These are phyloP conservation scores for Brotula barbata DNA, from an alignment of 2,797 vertebrate species.

Conservation along the genomic window DNA sequence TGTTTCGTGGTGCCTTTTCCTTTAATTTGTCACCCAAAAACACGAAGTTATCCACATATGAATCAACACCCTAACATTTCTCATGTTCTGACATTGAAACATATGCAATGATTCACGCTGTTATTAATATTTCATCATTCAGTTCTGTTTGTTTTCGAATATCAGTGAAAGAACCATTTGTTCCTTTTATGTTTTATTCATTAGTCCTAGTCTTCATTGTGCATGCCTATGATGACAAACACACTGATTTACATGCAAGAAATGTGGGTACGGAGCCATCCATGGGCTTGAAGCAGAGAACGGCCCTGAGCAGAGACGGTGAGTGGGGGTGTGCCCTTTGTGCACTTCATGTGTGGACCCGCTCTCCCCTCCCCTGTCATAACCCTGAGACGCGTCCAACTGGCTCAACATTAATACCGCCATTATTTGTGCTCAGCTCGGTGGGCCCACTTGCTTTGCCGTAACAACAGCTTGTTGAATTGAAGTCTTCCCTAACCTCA, in stretches of 20 bases:
- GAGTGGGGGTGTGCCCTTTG: constrained; percentile 86
- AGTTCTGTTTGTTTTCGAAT: neutral
- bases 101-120: no score
- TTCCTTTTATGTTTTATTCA: constrained; percentile 75
- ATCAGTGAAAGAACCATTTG: constrained; percentile 13
- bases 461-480: constrained; percentile 17
- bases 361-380: constrained; percentile 54
- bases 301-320: constrained; percentile 87
- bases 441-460: constrained; percentile 31
- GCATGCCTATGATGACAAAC: constrained; percentile 85
- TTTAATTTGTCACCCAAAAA: no score
- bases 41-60: no score
- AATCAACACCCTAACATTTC: no score
- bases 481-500: constrained; percentile 19
- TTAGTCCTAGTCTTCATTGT: constrained; percentile 87
- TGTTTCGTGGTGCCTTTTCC: no score
- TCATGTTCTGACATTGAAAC: no score
- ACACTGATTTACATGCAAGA: constrained; percentile 83
- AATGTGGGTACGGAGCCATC: constrained; percentile 84
- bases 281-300: constrained; percentile 86
- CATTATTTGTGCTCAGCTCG: constrained; percentile 43
- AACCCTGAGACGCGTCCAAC: constrained; percentile 68
- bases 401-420: constrained; percentile 61
- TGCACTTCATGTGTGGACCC: constrained; percentile 54
- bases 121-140: no score